These are phyloP conservation scores for Dryocosmus kuriphilus DNA, from an alignment of 2,888 invertebrate genomes.

Conservation along the genomic window DNA sequence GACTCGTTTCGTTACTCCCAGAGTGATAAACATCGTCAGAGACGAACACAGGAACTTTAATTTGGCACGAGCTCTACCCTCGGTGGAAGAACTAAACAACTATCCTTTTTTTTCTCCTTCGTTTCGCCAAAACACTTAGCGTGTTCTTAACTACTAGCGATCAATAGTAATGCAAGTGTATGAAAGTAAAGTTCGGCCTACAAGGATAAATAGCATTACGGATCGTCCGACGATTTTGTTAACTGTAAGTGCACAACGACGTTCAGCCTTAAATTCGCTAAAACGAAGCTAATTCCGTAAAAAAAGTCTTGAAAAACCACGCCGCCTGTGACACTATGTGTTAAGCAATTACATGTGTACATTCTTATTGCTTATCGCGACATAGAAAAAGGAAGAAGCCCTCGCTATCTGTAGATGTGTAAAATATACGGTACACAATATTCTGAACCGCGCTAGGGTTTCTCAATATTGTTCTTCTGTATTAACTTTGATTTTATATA, in stretches of 20 bases:
- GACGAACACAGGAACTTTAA: conserved; percentile 56
- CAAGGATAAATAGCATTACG: background rate
- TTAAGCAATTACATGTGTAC: conserved; percentile 55
- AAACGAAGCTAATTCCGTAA: conserved; percentile 55
- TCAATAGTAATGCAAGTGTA: conserved; percentile 12
- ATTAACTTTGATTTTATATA: conserved; percentile 36
- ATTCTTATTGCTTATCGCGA: conserved; percentile 55
- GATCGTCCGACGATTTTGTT: conserved; percentile 45
- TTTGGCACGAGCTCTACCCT: conserved; percentile 66
- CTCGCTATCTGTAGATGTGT: conserved; percentile 53
- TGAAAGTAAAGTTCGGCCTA: conserved; percentile 1
- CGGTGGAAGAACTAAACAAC: conserved; percentile 66
- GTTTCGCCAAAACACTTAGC: conserved; percentile 37
- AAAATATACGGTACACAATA: conserved; percentile 52
- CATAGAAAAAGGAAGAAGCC: conserved; percentile 55
- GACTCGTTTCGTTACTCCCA: conserved; percentile 4
- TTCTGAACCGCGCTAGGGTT: conserved; percentile 40
- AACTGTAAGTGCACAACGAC: conserved; percentile 39
- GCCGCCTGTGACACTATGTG: conserved; percentile 50
- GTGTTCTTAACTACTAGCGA: background rate
- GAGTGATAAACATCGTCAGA: background rate
- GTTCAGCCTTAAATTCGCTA: conserved; percentile 44
- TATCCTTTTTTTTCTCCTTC: conserved; percentile 42
- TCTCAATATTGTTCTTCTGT: conserved; percentile 39
- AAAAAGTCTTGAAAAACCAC: conserved; percentile 55